Evolutionary conservation across 2,113 vertebrate species (phyloP), one percentile per base, ranked within the genome.

Genomic region (Eptatretus burgeri): DNA sequence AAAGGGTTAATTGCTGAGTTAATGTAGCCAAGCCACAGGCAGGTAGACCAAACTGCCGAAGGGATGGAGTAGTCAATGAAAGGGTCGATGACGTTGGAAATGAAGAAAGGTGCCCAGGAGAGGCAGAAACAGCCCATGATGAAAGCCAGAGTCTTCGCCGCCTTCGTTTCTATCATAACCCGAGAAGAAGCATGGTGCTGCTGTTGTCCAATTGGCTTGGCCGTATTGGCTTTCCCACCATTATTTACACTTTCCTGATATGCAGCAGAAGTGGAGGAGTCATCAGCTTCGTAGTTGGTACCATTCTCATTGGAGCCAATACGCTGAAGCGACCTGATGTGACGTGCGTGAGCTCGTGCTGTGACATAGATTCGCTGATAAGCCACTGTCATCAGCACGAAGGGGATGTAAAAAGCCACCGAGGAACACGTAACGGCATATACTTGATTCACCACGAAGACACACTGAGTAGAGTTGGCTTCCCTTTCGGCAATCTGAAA

Each of bases 71-170:
- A 96, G 75, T 82, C 76, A 70, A 94, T 78, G 74, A 98, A 98
- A 49, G 91, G 91, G 71, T 98, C 91, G 76, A 94, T 82, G 51
- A 98, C 74, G 17, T 96, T 98, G 67, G 86, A 95, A 73, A 98
- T 66, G 51, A 98, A 98, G 75, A 98, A 98, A 0, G 91, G 89
- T 1, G 86, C 88, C 91, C 91, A 98, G 75, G 89, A 98, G 60
- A 98, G 79, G 76, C 91, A 98, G 77, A 98, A 98, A 70, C 91
- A 98, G 1, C 91, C 91, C 91, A 98, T 98, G 66, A 98, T 96
- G 73, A 98, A 82, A 71, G 88, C 91, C 67, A 98, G 75, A 16
- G 83, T 98, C 77, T 98, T 98, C 69, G 91, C 89, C 0, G 91
- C 91, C 71, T 94, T 98, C 64, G 89, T 96, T 70, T 98, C 91